phyloP scores from a whole-genome alignment of 2,797 vertebrate species.

The Mus minutoides region DNA sequence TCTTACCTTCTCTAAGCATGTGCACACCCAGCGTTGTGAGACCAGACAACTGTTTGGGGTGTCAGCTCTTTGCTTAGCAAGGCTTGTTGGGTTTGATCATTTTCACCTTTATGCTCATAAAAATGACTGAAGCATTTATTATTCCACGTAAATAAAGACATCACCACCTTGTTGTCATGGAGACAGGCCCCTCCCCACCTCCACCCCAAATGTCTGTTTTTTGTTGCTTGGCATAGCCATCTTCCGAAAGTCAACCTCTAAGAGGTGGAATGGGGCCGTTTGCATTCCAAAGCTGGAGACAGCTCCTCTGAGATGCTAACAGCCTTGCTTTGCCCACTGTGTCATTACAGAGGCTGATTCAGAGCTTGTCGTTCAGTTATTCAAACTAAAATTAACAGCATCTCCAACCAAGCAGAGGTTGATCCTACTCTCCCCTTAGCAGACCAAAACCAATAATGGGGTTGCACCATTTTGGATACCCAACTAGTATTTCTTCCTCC shows the following conservation, averaged over 20 bases:
- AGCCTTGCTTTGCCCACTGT: neutral
- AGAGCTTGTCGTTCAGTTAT: neutral
- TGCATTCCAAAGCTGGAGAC: neutral
- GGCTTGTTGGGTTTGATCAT: constrained; percentile 68
- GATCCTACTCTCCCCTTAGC: constrained; percentile 5
- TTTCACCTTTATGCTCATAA: constrained; percentile 72
- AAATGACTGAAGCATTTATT: constrained; percentile 56
- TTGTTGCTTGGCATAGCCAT: neutral
- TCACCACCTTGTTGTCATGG: constrained; percentile 34
- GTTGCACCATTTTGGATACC: neutral
- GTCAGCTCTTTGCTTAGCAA: constrained; percentile 72
- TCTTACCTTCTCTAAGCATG: constrained; percentile 26
- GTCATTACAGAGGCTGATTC: neutral
- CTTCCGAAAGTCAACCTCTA: constrained; percentile 17
- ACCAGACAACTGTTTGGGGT: constrained; percentile 34
- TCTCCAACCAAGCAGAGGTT: neutral
- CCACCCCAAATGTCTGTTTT: constrained; percentile 42
- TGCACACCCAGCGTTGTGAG: constrained; percentile 60
- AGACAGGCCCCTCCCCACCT: constrained; percentile 55
- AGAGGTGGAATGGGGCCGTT: neutral
- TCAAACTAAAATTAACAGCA: neutral
- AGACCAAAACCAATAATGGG: neutral
- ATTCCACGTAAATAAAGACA: constrained; percentile 71
- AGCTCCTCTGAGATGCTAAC: neutral
- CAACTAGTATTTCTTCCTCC: neutral